These are phyloP conservation scores for Sorex fumeus DNA, from an alignment of 2,113 vertebrate species.

Conservation along the genomic window DNA sequence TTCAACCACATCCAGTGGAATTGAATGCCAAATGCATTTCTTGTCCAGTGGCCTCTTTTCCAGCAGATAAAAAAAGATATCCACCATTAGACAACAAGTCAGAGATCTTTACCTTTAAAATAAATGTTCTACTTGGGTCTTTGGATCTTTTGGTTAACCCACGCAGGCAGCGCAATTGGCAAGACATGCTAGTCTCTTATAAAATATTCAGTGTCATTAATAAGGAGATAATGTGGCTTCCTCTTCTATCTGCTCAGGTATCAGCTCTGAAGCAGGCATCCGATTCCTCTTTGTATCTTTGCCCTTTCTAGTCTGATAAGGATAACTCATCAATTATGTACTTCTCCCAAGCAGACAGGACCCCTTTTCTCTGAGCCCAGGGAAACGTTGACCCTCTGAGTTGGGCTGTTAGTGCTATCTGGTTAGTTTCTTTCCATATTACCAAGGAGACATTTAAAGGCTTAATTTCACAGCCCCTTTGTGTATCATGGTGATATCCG, in stretches of 20 bases:
- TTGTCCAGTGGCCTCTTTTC: not conserved
- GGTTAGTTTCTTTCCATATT: not conserved
- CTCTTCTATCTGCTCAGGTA: conserved; percentile 17
- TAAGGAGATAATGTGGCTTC: conserved; percentile 16
- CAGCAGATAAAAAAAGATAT: not conserved
- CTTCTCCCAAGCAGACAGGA: not conserved
- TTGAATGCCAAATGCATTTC: not conserved
- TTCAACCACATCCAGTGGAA: not conserved
- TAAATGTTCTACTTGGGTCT: not conserved
- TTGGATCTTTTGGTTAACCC: not conserved
- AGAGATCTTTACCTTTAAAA: not conserved
- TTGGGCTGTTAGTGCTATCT: not conserved
- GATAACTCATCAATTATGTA: conserved; percentile 61
- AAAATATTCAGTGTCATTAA: conserved; percentile 53
- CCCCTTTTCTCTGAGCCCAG: not conserved
- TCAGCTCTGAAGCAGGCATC: conserved; percentile 63
- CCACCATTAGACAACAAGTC: not conserved
- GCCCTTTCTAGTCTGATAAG: conserved; percentile 46
- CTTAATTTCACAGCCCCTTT: not conserved
- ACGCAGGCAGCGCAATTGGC: not conserved
- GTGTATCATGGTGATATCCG: not conserved
- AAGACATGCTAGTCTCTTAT: conserved; percentile 20
- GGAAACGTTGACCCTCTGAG: not conserved
- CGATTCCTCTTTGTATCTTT: conserved; percentile 19
- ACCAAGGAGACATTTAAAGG: conserved; percentile 23